Evolutionary conservation across 2,888 invertebrate species (phyloP), one percentile per base, ranked within the genome.

Genomic region (Caenorhabditis macrosperma): DNA sequence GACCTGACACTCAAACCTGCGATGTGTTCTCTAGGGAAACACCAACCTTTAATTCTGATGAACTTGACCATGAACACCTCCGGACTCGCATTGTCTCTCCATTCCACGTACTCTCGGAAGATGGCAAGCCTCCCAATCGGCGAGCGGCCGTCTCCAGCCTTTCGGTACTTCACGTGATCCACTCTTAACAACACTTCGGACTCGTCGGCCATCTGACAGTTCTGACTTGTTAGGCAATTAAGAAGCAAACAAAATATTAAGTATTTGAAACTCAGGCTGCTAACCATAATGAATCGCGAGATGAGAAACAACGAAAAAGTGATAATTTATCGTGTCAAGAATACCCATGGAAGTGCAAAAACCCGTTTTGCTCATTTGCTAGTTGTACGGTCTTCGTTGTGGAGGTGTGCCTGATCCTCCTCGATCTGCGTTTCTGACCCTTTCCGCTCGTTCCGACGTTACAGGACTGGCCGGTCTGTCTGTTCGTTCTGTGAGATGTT

Each of bases 1-100:
- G 98, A 84, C 94, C 95, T 96, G 91, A 57, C 93, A 92, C 55
- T 20, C 17, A 46, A 46, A 6, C 3, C n/a, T 41, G n/a, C 6
- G 6, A 24, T 15, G 28, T 15, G 5, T 12, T 50, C 20, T 20
- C 10, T 33, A 7, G 33, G 10, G 10, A 33, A 5, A 33, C 5
- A 15, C 30, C n/a, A n/a, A 90, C 89, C 86, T 83, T 87, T 87
- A 38, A 90, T 86, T 12, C 85, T 78, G 24, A 80, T 82, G 55
- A 87, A 87, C 12, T 83, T 86, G 22, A 88, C 60, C 10, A 75
- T 77, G 22, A 87, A 66, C 9, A 82, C 72, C 22, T 82, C 78
- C 1, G 86, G 84, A 71, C 82, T 82, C 6, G 81, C 59, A 33
- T 84, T 81, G 50, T 87, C 86, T 50, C 76, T 83, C 89, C 89